These are phyloP conservation scores for Doris montereyensis DNA, from an alignment of 2,888 invertebrate genomes.

Conservation along the genomic window DNA sequence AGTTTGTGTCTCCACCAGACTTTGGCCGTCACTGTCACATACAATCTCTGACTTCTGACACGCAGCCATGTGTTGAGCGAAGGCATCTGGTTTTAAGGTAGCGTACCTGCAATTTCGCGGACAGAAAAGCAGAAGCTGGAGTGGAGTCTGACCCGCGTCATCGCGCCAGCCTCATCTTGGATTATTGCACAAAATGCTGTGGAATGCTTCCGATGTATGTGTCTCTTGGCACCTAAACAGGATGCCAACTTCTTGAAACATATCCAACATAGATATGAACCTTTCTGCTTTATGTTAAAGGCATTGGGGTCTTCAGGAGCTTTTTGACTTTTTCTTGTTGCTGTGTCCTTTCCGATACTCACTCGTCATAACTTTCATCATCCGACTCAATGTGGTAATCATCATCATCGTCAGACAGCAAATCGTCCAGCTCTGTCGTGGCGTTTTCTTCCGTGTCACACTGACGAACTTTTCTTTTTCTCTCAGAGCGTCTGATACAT, in stretches of 20 bases:
- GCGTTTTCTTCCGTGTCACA: background rate
- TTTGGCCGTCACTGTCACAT: too few species aligned
- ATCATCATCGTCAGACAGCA: constrained; percentile 38
- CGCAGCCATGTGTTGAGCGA: constrained; percentile 4
- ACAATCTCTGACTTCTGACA: constrained; percentile 27
- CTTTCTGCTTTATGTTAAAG: constrained; percentile 8
- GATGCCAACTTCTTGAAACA: constrained; percentile 29
- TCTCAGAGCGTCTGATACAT: constrained; percentile 30
- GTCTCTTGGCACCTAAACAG: constrained; percentile 21
- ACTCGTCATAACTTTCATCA: constrained; percentile 14
- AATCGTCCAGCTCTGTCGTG: constrained; percentile 29
- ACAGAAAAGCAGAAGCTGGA: constrained; percentile 31
- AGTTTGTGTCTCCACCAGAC: too few species aligned
- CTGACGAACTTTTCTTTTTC: constrained; percentile 25
- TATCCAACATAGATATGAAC: constrained; percentile 35
- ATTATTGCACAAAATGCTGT: constrained; percentile 29
- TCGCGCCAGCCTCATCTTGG: constrained; percentile 9
- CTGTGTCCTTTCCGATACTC: constrained; percentile 1
- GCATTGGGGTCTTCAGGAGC: constrained; percentile 31
- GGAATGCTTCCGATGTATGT: constrained; percentile 27
- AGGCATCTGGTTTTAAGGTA: constrained; percentile 25
- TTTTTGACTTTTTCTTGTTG: background rate
- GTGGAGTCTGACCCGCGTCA: background rate
- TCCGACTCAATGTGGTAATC: constrained; percentile 33
- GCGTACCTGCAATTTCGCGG: constrained; percentile 30